phyloP scores from a whole-genome alignment of 2,888 invertebrate genomes.

The Eremobia ochroleuca region DNA sequence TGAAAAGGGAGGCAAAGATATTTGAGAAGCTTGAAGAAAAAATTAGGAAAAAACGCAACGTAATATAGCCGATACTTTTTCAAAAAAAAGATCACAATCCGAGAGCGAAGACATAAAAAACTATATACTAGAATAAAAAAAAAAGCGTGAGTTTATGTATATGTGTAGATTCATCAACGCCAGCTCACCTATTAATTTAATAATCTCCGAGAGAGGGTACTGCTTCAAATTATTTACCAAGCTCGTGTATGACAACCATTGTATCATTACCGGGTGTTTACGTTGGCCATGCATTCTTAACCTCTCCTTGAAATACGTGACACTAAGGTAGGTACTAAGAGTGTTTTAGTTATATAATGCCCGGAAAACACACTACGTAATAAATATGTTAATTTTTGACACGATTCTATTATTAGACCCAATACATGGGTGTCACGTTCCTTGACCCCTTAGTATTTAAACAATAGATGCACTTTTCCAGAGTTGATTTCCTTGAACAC shows the following conservation, averaged over 20 bases:
- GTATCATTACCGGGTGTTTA: background rate
- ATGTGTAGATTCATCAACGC: background rate
- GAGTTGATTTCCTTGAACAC: conserved; percentile 8
- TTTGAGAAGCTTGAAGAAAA: background rate
- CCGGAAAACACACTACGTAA: conserved; percentile 21
- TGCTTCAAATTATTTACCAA: background rate
- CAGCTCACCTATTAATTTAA: background rate
- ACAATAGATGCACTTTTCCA: conserved; percentile 8
- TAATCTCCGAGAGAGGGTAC: background rate
- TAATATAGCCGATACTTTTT: background rate
- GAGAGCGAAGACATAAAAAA: background rate
- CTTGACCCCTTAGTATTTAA: conserved; percentile 17
- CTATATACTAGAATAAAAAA: no score
- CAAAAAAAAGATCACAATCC: conserved; percentile 1
- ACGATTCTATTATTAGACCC: conserved; percentile 1
- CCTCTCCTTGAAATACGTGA: conserved; percentile 6
- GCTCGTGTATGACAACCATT: background rate
- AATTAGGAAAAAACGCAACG: background rate
- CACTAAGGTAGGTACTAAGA: background rate
- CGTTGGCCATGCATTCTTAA: background rate
- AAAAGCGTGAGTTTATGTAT: background rate
- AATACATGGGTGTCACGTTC: background rate
- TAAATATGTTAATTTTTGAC: conserved; percentile 16
- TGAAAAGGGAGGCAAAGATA: background rate
- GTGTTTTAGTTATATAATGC: conserved; percentile 1